Evolutionary conservation across 2,797 vertebrate genomes (phyloP).

Genomic region (Tympanoctomys barrerae): DNA sequence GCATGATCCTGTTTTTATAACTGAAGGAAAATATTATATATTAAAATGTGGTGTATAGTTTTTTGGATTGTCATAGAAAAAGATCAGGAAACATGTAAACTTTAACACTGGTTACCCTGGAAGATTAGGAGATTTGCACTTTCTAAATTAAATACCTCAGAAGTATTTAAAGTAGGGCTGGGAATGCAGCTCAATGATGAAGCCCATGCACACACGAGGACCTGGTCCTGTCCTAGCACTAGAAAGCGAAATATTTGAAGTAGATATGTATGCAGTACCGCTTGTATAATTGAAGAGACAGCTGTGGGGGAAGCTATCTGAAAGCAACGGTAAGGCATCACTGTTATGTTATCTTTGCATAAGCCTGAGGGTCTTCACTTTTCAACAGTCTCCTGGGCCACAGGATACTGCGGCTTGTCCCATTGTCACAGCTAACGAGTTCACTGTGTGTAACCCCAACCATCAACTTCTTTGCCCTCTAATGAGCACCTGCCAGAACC

Average conservation of each 20-base stretch:
- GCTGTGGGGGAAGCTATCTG: background rate
- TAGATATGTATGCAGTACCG: background rate
- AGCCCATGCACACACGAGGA: background rate
- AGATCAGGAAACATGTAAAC: background rate
- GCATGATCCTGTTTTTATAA: constrained; percentile 41
- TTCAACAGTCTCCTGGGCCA: background rate
- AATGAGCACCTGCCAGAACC: background rate
- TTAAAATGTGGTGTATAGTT: background rate
- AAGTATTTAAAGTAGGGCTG: constrained; percentile 42
- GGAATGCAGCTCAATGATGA: background rate
- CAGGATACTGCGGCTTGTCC: background rate
- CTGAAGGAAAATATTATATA: background rate
- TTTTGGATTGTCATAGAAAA: constrained; percentile 30
- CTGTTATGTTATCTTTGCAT: background rate
- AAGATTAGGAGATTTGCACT: constrained; percentile 3
- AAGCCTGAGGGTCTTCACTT: background rate
- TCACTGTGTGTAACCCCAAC: background rate
- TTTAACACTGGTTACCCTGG: constrained; percentile 21
- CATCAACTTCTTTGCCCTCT: background rate
- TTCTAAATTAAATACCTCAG: constrained; percentile 55
- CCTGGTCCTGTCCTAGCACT: background rate
- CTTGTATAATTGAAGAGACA: constrained; percentile 47
- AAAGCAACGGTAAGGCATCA: background rate
- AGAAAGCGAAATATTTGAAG: constrained; percentile 48
- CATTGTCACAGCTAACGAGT: background rate